Evolutionary conservation across 2,113 vertebrate species (phyloP), one percentile per base, ranked within the genome.

Genomic region (Eira barbara): DNA sequence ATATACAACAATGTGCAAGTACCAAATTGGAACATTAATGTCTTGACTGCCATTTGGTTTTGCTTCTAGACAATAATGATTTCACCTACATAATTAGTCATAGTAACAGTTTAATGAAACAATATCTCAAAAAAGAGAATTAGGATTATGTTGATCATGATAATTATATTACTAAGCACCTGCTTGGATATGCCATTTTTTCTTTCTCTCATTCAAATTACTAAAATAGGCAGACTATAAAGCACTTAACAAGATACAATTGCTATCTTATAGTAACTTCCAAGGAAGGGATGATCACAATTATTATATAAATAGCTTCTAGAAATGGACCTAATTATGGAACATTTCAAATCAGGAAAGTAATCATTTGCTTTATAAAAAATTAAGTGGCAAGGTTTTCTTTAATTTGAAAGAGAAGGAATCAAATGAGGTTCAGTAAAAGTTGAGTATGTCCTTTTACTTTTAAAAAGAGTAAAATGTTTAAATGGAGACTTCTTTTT

Each of bases 351-450:
- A 83, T 94, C 3, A 87, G 31, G 13, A 73, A 92, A 84, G 15
- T 76, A 88, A 96, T 21, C 27, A 88, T 95, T 86, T 89, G 17
- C 52, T 89, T 93, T 69, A 55, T 79, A 83, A 96, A 92, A 96
- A 82, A 87, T 20, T 65, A 61, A 69, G 23, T 89, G 61, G 6
- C 27, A 57, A 63, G 3, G 7, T 79, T 94, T 95, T 71, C 11
- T 84, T 88, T 87, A 23, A 52, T 81, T 92, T 94, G 23, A 88
- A 92, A 90, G 14, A 81, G 52, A 91, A 85, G 20, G 63, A 86
- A 82, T 92, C 6, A 87, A 78, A 92, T 25, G 29, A 83, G 34
- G 18, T 65, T 86, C 23, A 86, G 17, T 20, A 17, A 61, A 94
- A 89, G 39, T 61, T 90, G 13, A 65, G 20, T 73, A 82, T 78